Base-by-base conservation (phyloP, 2,113 vertebrate species). In the Gambusia holbrooki region DNA sequence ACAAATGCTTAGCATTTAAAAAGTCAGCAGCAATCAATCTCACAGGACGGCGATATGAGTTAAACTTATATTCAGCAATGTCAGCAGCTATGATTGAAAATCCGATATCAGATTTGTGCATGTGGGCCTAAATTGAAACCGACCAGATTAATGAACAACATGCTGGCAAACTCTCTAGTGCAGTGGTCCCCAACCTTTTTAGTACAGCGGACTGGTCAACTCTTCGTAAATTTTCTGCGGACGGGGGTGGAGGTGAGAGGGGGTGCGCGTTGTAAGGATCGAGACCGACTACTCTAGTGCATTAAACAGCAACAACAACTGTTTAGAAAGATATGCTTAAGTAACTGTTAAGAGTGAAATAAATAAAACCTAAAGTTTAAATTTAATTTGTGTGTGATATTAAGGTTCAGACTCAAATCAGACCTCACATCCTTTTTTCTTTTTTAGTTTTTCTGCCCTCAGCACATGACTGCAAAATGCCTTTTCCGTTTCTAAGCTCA, bases 391-490 rank as follows among this genome's bases (percentile, higher is more conserved):
- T 58, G 3, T 58, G 8, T n/a, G 22, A 58, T n/a, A 58, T n/a
- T 58, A 10, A 25, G 5, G 22, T 58, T 37, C 33, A 4, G 25
- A n/a, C 33, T 69, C 13, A 37, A 29, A n/a, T 22, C 28, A 28
- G 22, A 30, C 19, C 25, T 58, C 25, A n/a, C 1, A 37, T 17
- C 30, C 9, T 48, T 62, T 48, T 58, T 61, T n/a, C 27, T 35
- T 14, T 28, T 48, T 28, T 40, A 54, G 51, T n/a, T 54, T 42
- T 1, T 8, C 12, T 54, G 72, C 11, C 71, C 37, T 63, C 15
- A 32, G 28, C 28, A 65, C 61, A 76, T 33, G 15, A 45, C 62
- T 42, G 29, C 25, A 64, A 71, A 67, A 64, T 28, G 42, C 29
- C 32, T 33, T 61, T 66, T 48, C 61, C 48, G 51, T 48, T 66